A percentile compares a stretch with the other conserved stretches of the same genome.
Evolutionary conservation across 2,888 invertebrate species (phyloP).

Genomic region (Noctua janthe): DNA sequence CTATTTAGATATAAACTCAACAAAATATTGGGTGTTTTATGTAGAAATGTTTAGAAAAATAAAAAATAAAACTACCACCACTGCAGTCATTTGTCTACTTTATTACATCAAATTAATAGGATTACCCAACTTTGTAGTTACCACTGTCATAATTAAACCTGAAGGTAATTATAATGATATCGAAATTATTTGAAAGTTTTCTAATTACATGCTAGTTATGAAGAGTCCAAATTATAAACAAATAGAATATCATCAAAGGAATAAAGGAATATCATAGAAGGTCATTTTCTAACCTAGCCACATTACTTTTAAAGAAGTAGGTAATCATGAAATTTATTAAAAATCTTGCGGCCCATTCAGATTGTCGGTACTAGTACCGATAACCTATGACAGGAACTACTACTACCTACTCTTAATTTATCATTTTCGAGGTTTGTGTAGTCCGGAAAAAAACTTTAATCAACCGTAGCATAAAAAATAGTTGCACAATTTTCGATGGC

Average conservation of each 20-base stretch:
- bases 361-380: too few relatives aligned
- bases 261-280: too few relatives aligned
- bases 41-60: not conserved
- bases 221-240: not conserved
- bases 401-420: too few relatives aligned
- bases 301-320: not conserved
- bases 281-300: not conserved
- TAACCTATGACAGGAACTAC: too few relatives aligned
- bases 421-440: too few relatives aligned
- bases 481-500: slow-evolving; percentile 14
- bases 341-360: not conserved
- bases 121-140: not conserved
- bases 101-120: slow-evolving; percentile 22
- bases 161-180: not conserved
- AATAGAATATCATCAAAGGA: not conserved
- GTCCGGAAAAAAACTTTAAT: too few relatives aligned
- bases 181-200: slow-evolving; percentile 36
- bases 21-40: not conserved
- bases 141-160: not conserved
- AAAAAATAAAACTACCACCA: not conserved
- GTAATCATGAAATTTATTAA: not conserved
- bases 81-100: not conserved
- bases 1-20: not conserved
- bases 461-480: not conserved
- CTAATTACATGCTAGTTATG: not conserved